Conservation (phyloP, 2,888 invertebrate genomes). For the Caenorhabditis sp. region DNA sequence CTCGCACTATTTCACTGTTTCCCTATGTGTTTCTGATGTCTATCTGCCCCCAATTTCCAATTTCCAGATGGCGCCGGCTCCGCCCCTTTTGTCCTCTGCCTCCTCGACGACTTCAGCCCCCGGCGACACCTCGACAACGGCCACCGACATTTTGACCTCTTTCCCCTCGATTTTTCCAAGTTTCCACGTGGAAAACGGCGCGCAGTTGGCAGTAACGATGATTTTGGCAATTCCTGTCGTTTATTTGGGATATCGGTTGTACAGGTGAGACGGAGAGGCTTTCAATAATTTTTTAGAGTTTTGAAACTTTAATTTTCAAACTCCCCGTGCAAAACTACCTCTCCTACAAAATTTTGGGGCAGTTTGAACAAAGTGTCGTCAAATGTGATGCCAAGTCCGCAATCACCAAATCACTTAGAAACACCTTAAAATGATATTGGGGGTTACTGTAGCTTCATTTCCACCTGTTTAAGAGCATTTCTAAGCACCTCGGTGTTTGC, state of each 20-base stretch:
- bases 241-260: slow-evolving; percentile 67
- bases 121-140: too few species aligned
- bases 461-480: background rate
- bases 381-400: too few species aligned
- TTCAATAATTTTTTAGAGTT: too few species aligned
- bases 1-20: slow-evolving; percentile 4
- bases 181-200: slow-evolving; percentile 47
- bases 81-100: slow-evolving; percentile 21
- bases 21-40: background rate
- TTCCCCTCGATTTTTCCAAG: slow-evolving; percentile 25
- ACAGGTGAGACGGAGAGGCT: slow-evolving; percentile 59
- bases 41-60: slow-evolving; percentile 1
- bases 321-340: too few species aligned
- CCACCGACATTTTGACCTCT: slow-evolving; percentile 31
- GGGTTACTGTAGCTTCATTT: too few species aligned
- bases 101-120: too few species aligned
- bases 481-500: too few species aligned
- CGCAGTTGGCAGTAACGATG: slow-evolving; percentile 56
- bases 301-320: background rate
- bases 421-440: too few species aligned
- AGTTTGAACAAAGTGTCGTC: too few species aligned
- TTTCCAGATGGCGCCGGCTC: slow-evolving; percentile 57
- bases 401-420: too few species aligned
- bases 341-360: too few species aligned
- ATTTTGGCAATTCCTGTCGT: slow-evolving; percentile 62